Percentiles rank a stretch among this genome's conserved stretches.
Conservation (phyloP, 2,888 invertebrate species). For the Amblyjoppa proteus region DNA sequence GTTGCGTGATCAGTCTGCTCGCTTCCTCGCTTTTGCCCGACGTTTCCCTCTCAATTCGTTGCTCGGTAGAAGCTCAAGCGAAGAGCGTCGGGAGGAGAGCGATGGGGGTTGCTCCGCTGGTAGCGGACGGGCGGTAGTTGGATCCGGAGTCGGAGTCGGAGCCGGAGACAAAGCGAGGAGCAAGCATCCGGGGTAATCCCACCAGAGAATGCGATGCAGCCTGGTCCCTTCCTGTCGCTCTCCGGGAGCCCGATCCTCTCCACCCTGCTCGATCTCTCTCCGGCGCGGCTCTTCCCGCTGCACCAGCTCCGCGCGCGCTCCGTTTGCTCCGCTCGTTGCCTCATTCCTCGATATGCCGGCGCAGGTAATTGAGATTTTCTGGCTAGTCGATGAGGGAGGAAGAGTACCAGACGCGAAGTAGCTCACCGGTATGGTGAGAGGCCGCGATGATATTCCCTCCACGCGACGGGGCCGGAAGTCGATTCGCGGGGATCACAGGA, state of each 20-base stretch:
- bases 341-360: constrained; percentile 70
- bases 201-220: constrained; percentile 80
- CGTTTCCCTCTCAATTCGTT: constrained; percentile 64
- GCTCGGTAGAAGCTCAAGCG: constrained; percentile 61
- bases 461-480: constrained; percentile 57
- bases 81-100: constrained; percentile 49
- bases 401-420: constrained; percentile 36
- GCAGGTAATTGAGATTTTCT: constrained; percentile 81
- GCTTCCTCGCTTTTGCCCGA: constrained; percentile 69
- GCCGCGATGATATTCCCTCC: constrained; percentile 54
- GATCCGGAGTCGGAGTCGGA: constrained; percentile 75
- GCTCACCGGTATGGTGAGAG: constrained; percentile 32
- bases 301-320: constrained; percentile 22
- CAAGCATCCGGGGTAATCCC: constrained; percentile 81
- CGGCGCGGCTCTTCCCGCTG: neutral
- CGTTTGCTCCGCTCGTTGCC: constrained; percentile 60
- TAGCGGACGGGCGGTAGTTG: constrained; percentile 73
- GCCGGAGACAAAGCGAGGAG: constrained; percentile 81
- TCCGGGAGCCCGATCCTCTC: constrained; percentile 54
- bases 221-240: constrained; percentile 77
- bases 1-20: constrained; percentile 73
- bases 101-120: constrained; percentile 51
- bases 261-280: constrained; percentile 18
- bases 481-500: constrained; percentile 53
- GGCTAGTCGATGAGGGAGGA: constrained; percentile 70